Conservation (phyloP, 2,113 vertebrate species). For the Hydrochoerus hydrochaeris region DNA sequence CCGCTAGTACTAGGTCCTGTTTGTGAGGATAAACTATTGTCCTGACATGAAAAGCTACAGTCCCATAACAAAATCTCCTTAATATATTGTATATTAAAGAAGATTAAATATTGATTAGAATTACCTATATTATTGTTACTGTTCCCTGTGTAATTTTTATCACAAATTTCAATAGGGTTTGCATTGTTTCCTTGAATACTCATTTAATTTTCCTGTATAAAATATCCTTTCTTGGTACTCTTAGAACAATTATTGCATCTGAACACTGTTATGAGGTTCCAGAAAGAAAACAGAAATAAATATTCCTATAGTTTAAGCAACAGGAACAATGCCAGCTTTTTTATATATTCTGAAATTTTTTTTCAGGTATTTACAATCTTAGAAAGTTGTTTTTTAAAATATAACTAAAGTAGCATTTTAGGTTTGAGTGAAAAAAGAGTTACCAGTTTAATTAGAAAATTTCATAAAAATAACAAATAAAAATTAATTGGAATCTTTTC, state of each 20-base stretch:
- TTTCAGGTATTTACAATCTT: background rate
- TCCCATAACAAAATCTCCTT: background rate
- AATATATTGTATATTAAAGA: background rate
- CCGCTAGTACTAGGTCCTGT: no score
- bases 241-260: background rate
- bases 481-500: constrained; percentile 82
- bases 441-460: constrained; percentile 81
- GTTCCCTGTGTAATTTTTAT: background rate
- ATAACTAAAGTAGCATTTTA: background rate
- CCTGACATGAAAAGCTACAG: background rate
- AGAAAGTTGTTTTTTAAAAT: background rate
- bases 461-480: constrained; percentile 82
- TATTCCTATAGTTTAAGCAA: no score
- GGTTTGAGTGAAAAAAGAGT: constrained; percentile 61
- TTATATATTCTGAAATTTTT: background rate
- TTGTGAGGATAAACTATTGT: background rate
- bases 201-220: background rate
- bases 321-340: background rate
- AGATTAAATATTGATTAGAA: background rate
- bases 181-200: background rate
- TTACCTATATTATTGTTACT: background rate
- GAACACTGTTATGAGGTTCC: background rate
- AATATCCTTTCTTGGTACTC: background rate
- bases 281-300: background rate
- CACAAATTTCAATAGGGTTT: background rate